Conservation (phyloP, 2,888 invertebrate genomes). For the Protophormia terraenovae region DNA sequence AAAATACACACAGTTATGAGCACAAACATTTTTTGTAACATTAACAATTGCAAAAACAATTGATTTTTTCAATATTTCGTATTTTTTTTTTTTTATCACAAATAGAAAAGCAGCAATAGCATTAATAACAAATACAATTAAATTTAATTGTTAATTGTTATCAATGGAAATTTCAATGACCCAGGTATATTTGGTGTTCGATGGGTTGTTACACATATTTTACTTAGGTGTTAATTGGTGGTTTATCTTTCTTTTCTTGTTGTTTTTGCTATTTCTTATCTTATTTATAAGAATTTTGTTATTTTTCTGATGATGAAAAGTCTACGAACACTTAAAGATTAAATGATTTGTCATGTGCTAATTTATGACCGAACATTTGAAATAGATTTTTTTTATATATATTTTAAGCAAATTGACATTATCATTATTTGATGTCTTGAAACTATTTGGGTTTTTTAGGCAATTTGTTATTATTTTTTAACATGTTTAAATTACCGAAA, state of each 20-base stretch:
- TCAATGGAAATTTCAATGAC: slow-evolving; percentile 52
- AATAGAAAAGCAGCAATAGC: slow-evolving; percentile 1
- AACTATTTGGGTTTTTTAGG: background rate
- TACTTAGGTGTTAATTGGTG: background rate
- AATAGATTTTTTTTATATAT: background rate
- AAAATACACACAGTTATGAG: slow-evolving; percentile 69
- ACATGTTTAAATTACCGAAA: background rate
- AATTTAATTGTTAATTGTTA: slow-evolving; percentile 46
- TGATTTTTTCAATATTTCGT: background rate
- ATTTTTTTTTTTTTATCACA: slow-evolving; percentile 36
- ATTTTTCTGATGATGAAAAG: slow-evolving; percentile 12
- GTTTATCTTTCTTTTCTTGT: background rate
- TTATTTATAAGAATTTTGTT: slow-evolving; percentile 32
- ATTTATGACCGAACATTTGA: slow-evolving; percentile 31
- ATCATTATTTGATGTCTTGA: background rate
- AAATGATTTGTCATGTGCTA: slow-evolving; percentile 46
- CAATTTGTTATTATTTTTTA: background rate
- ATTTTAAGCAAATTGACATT: background rate
- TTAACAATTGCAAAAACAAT: slow-evolving; percentile 70
- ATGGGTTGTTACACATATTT: background rate
- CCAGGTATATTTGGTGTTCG: slow-evolving; percentile 37
- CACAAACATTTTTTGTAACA: slow-evolving; percentile 70
- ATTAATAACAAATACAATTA: slow-evolving; percentile 35
- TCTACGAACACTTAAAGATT: slow-evolving; percentile 47
- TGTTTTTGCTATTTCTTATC: background rate